phyloP scores from a whole-genome alignment of 2,113 vertebrate genomes.

The Cochlearius cochlearius region DNA sequence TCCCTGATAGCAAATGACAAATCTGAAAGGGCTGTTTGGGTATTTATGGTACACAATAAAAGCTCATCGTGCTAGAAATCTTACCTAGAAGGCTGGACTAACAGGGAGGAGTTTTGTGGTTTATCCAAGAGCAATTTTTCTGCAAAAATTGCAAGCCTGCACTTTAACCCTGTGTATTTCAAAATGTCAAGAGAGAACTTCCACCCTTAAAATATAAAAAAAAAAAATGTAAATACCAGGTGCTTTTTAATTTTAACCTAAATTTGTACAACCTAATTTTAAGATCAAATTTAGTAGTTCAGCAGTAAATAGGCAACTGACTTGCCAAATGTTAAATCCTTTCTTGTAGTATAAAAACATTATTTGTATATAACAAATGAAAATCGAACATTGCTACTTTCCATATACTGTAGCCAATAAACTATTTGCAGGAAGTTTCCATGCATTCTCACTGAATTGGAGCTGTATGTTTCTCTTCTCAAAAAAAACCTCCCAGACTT shows the following conservation, averaged over 20 bases:
- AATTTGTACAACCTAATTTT: background rate
- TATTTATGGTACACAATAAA: background rate
- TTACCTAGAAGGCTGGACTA: background rate
- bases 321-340: background rate
- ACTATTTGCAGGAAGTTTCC: background rate
- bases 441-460: background rate
- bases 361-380: background rate
- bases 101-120: background rate
- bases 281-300: background rate
- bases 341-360: background rate
- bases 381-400: background rate
- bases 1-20: background rate
- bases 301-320: background rate
- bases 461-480: background rate
- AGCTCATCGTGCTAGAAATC: background rate
- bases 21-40: background rate
- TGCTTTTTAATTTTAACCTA: background rate
- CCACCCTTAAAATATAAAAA: background rate
- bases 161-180: background rate
- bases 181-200: background rate
- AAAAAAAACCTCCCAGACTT: background rate
- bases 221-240: background rate
- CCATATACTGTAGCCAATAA: background rate
- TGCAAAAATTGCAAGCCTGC: background rate
- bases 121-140: background rate